These are phyloP conservation scores for Eristalinus sepulchralis DNA, from an alignment of 2,888 invertebrate species.

Conservation along the genomic window DNA sequence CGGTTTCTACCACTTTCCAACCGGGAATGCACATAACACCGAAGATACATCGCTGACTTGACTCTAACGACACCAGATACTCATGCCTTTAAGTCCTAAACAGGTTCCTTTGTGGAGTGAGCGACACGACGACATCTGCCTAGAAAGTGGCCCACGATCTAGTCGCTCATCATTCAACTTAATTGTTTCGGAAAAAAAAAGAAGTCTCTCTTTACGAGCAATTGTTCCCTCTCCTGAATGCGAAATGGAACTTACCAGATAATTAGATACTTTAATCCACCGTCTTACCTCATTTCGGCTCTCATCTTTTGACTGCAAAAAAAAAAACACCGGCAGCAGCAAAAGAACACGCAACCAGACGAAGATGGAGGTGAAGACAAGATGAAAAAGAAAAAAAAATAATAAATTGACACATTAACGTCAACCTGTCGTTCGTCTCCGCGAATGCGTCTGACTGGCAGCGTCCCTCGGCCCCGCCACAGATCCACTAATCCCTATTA, in stretches of 20 bases:
- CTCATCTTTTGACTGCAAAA: neutral
- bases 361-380: neutral
- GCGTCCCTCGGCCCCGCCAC: neutral
- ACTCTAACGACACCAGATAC: neutral
- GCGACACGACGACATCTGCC: neutral
- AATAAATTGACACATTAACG: neutral
- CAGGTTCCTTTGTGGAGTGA: neutral
- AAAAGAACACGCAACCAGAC: neutral
- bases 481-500: slow-evolving; percentile 42
- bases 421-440: neutral
- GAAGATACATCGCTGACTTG: neutral
- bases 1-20: neutral
- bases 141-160: neutral
- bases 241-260: slow-evolving; percentile 42
- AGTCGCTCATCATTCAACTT: neutral
- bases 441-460: neutral
- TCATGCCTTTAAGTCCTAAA: neutral
- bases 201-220: neutral
- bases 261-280: slow-evolving; percentile 13
- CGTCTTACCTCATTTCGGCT: neutral
- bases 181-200: neutral
- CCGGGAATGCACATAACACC: neutral
- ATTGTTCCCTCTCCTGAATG: slow-evolving; percentile 31
- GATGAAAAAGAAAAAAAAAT: neutral
- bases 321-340: neutral